These are phyloP conservation scores for Drosophila phalerata DNA, from an alignment of 2,888 invertebrate genomes.

Conservation along the genomic window DNA sequence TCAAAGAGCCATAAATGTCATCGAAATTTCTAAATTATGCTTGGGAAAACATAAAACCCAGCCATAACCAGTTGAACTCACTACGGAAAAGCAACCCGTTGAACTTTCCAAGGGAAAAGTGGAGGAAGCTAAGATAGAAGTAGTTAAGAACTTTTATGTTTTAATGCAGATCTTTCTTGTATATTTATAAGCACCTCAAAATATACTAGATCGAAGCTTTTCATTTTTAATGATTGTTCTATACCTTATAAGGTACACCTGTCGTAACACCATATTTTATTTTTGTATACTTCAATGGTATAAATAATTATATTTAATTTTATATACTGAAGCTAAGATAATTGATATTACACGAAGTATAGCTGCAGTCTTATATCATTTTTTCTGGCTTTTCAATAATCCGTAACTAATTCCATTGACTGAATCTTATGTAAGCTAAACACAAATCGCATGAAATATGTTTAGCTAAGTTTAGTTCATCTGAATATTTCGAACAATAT, in stretches of 20 bases:
- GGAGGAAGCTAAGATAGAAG: background rate
- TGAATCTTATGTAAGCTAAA: background rate
- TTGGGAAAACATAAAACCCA: slow-evolving; percentile 15
- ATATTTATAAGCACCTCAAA: background rate
- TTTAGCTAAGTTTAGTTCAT: background rate
- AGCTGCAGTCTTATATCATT: background rate
- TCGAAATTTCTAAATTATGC: slow-evolving; percentile 47
- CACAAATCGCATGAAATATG: background rate
- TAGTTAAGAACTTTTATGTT: background rate
- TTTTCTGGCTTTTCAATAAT: background rate
- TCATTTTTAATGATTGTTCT: too few species aligned
- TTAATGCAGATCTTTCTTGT: background rate
- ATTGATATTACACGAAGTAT: background rate
- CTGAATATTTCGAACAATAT: slow-evolving; percentile 3
- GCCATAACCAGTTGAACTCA: slow-evolving; percentile 12
- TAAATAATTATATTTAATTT: background rate
- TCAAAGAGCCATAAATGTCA: slow-evolving; percentile 43
- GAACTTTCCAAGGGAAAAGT: background rate
- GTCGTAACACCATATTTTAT: background rate
- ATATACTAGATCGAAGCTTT: too few species aligned
- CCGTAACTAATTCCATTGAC: slow-evolving; percentile 6
- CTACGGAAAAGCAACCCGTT: slow-evolving; percentile 9
- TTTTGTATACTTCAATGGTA: background rate
- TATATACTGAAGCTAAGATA: background rate
- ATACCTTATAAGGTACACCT: background rate